phyloP scores from a whole-genome alignment of 2,797 vertebrate species.

The Rhincodon typus region DNA sequence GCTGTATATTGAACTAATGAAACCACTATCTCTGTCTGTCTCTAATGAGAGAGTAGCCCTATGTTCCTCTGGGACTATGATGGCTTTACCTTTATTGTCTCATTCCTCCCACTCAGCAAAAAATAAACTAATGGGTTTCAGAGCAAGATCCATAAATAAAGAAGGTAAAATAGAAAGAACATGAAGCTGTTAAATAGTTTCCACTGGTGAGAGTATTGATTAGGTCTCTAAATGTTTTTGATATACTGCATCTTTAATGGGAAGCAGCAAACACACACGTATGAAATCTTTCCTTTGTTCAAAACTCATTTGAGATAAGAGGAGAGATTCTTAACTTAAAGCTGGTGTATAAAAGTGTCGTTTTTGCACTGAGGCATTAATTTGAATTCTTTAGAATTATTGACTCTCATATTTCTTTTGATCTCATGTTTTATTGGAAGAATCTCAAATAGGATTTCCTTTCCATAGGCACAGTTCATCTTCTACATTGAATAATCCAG shows the following conservation, averaged over 20 bases:
- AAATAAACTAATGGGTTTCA: neutral
- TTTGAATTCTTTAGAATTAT: neutral
- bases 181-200: conserved; percentile 32
- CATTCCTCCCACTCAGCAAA: conserved; percentile 5
- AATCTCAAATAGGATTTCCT: neutral
- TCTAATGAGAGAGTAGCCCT: no score
- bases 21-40: neutral
- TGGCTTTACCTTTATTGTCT: neutral
- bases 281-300: neutral
- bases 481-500: neutral
- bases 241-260: conserved; percentile 28
- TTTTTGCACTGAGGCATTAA: neutral
- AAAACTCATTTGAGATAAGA: neutral
- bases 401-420: neutral
- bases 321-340: neutral
- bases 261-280: neutral
- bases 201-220: conserved; percentile 2
- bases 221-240: conserved; percentile 19
- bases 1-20: neutral
- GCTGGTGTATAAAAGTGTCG: neutral
- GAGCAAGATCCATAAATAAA: conserved; percentile 19
- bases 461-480: neutral
- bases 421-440: neutral
- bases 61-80: no score
- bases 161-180: neutral